Base-by-base conservation (phyloP, 2,888 invertebrate species). In the Leistus spinibarbis region DNA sequence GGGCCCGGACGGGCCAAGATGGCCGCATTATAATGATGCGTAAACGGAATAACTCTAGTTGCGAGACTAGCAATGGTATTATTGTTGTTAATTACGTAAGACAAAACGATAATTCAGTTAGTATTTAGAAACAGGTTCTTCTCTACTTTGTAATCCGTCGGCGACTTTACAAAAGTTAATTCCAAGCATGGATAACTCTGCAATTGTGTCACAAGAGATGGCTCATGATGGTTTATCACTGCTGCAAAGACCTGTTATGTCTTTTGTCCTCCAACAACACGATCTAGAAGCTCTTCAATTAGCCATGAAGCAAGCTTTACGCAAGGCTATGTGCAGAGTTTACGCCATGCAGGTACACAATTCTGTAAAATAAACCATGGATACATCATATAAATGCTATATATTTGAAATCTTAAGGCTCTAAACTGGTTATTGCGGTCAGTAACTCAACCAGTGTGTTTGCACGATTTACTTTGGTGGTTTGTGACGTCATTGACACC, bases 381-480 rank as follows among this genome's bases (percentile, higher is more conserved):
- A 23, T 10, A n/a, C n/a, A n/a, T n/a, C n/a, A n/a, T 16, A 10
- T 56, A 17, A 54, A 53, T 16, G 53, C 65, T 69, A 27, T 60
- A 63, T 60, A 16, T 63, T 19, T 56, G 10, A 40, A 40, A 22
- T 69, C 19, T 79, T 0, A 81, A 93, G 90, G 97, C 97, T 0
- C 88, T 98, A 79, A 98, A 98, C 84, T 99, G 99, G 99, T 86
- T 99, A 20, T 86, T 99, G 63, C 90, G 96, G 69, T 96, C 94
- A 69, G 95, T 97, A 0, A 96, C 97, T 0, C 96, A 96, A 83
- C 94, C 96, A 2, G 92, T 93, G 3, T 94, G 96, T 82, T 89
- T 99, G 19, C 98, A 98, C 81, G 98, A 99, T 86, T 89, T 98
- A 9, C 90, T 99, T 84, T 98, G 98, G 98, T 97, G 96, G 94